A percentile compares a stretch with the other conserved stretches of the same genome.
Conservation (phyloP, 2,797 vertebrate species). For the Halcyon leucocephala region DNA sequence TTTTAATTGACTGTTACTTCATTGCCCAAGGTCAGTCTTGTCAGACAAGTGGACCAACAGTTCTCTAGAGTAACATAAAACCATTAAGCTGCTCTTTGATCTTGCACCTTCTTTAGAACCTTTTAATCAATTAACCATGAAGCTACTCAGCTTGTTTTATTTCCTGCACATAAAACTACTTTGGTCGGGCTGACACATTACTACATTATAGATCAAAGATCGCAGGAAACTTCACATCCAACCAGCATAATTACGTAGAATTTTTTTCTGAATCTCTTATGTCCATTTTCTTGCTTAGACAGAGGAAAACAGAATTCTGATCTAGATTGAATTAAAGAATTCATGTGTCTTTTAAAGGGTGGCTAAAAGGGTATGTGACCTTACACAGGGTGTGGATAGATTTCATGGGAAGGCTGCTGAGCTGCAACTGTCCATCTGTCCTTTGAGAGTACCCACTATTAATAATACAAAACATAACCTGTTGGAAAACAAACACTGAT, state of each 20-base stretch:
- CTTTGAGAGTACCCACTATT: neutral
- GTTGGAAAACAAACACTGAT: neutral
- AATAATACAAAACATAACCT: neutral
- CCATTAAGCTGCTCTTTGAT: conserved; percentile 82
- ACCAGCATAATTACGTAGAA: conserved; percentile 68
- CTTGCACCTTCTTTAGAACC: conserved; percentile 81
- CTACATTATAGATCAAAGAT: conserved; percentile 85
- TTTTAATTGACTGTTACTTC: conserved; percentile 70
- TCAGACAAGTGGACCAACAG: conserved; percentile 70
- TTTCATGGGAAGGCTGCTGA: neutral
- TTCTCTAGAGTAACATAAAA: conserved; percentile 79
- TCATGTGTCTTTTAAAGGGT: conserved; percentile 12
- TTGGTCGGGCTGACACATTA: conserved; percentile 76
- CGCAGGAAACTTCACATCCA: conserved; percentile 65
- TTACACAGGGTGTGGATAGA: neutral
- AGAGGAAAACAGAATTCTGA: conserved; percentile 23
- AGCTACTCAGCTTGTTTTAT: conserved; percentile 77
- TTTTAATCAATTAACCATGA: conserved; percentile 89
- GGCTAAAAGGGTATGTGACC: neutral
- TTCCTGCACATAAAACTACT: conserved; percentile 80
- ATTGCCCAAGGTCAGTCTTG: conserved; percentile 76
- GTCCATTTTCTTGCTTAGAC: conserved; percentile 46
- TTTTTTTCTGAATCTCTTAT: conserved; percentile 47
- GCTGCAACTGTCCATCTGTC: neutral
- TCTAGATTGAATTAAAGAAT: conserved; percentile 33